These are phyloP conservation scores for Pheucticus melanocephalus DNA, from an alignment of 2,113 vertebrate species.

Conservation along the genomic window DNA sequence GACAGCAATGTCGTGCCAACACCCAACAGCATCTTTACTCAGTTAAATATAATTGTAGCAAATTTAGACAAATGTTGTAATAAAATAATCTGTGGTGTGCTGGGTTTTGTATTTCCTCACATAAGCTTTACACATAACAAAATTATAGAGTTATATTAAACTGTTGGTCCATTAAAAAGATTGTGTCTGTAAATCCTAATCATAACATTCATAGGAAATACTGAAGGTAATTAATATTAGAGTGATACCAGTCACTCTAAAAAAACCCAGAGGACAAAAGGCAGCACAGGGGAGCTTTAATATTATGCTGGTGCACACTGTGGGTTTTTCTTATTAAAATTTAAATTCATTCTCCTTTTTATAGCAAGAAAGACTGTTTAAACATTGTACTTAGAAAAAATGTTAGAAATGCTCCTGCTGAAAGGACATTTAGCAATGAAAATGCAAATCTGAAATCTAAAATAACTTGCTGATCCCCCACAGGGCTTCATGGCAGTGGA, in stretches of 20 bases:
- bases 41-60: not conserved
- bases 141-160: not conserved
- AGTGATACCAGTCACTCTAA: not conserved
- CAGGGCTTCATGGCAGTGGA: not conserved
- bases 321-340: conserved; percentile 23
- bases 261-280: not conserved
- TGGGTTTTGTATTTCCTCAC: not conserved
- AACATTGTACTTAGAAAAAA: not conserved
- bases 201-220: not conserved
- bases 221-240: not conserved
- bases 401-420: not conserved
- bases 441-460: not conserved
- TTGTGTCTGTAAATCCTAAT: not conserved
- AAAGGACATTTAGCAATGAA: not conserved
- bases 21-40: not conserved
- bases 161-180: not conserved
- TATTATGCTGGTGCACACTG: not conserved
- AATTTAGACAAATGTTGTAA: not conserved
- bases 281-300: not conserved
- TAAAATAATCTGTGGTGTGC: not conserved
- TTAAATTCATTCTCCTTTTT: conserved; percentile 20
- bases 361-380: not conserved
- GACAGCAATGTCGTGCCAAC: not conserved
- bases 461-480: not conserved
- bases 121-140: not conserved